Conservation (phyloP, 92 coral and sea anemone species). For the Parazoanthus atlanticus region DNA sequence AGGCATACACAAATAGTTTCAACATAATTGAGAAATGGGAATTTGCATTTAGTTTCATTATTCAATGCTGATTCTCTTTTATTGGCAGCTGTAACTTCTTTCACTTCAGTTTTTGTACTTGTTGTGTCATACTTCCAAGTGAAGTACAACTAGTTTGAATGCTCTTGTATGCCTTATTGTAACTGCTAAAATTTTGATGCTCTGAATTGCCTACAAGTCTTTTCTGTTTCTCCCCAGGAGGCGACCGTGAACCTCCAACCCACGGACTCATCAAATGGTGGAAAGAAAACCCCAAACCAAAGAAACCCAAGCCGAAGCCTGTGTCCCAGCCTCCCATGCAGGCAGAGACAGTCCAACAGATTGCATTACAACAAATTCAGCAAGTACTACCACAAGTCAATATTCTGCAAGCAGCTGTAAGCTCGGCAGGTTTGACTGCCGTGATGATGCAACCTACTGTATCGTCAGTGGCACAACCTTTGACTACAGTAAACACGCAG, state of each 20-base stretch:
- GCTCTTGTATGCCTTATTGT: neutral
- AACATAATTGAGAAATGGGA: no score
- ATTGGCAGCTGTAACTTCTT: no score
- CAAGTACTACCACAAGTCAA: constrained; percentile 84
- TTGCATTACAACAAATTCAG: constrained; percentile 89
- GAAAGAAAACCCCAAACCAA: constrained; percentile 97
- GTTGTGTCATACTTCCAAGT: neutral
- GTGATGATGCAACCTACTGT: constrained; percentile 83
- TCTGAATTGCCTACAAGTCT: neutral
- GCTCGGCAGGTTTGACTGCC: constrained; percentile 88
- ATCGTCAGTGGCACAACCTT: constrained; percentile 72
- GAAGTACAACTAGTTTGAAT: neutral
- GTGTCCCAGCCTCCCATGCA: constrained; percentile 65
- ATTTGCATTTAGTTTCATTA: no score
- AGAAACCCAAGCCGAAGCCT: constrained; percentile 89
- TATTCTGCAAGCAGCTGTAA: constrained; percentile 89
- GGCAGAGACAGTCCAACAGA: constrained; percentile 85
- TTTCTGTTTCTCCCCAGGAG: constrained; percentile 61
- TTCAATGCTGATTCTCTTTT: no score
- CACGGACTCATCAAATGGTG: constrained; percentile 99
- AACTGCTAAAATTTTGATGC: no score
- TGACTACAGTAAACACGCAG: constrained; percentile 72
- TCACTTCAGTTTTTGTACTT: no score
- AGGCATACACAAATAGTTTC: no score
- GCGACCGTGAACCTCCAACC: constrained; percentile 98